Evolutionary conservation across 1,140 invertebrate genomes (phyloP).

Genomic region (Platorchestia sp.): DNA sequence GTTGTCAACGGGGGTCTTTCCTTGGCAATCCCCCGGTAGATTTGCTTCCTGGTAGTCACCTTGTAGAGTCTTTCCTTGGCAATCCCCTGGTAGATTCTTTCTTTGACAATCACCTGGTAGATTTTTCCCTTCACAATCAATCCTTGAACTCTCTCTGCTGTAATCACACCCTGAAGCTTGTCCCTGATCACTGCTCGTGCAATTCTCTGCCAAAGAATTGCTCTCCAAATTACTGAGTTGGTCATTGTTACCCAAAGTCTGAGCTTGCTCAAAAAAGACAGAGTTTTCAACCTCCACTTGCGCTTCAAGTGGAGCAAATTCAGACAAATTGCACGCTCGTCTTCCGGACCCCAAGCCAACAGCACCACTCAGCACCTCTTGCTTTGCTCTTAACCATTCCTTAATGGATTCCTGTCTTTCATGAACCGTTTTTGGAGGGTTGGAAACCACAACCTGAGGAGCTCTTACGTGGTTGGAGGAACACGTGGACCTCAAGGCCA

Average conservation of each 20-base stretch:
- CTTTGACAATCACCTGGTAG: neutral
- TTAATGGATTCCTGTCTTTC: neutral
- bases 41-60: neutral
- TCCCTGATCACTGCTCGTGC: too few species aligned
- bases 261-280: neutral
- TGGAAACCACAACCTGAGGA: too few species aligned
- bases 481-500: too few species aligned
- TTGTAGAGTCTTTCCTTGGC: neutral
- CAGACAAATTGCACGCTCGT: neutral
- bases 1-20: neutral
- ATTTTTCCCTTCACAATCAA: neutral
- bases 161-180: too few species aligned
- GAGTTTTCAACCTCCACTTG: neutral
- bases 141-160: too few species aligned
- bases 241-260: neutral
- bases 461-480: too few species aligned
- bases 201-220: neutral
- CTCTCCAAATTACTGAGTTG: neutral
- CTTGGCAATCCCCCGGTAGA: neutral
- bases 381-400: too few species aligned
- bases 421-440: too few species aligned
- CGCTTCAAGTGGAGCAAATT: neutral
- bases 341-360: neutral
- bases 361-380: neutral
- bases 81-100: neutral